Evolutionary conservation across 1,140 invertebrate species (phyloP), one percentile per base, ranked within the genome.

Genomic region (Globodera rostochiensis): DNA sequence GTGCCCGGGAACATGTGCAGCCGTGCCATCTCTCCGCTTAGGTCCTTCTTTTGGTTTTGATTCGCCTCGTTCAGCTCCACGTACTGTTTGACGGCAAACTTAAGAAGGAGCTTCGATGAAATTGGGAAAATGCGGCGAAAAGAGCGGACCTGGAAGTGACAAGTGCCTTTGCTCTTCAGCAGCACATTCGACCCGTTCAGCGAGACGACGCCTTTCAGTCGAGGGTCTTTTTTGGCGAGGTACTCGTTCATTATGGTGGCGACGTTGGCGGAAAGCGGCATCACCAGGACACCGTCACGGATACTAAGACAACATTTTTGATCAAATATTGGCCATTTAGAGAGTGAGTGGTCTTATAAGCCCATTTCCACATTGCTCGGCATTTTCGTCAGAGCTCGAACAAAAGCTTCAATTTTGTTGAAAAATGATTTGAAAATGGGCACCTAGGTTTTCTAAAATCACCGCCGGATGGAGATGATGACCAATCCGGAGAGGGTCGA

Each of bases 401-500:
- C 36, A 36, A 36, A 36, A 36, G 36, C 36, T 36, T 3, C 36
- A 36, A 75, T 53, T 46, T 45, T 19, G 25, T 53, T 80, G 57
- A 83, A 25, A 25, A 25, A 25, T 25, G 25, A 25, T 25, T 25
- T 46, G 47, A 84, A 86, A 83, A 21, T 80, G 45, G 71, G 7
- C 13, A 13, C 36, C 36, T 36, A 36, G 36, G 36, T 36, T 36
- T 7, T 9, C 13, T 25, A 50, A 45, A 80, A 88, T 64, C 64
- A 86, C 69, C 89, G 87, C 75, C 83, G 86, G 45, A 92, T 86
- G 8, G 86, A 85, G 13, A 92, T 90, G 9, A 89, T 82, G 7
- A 91, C 89, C 21, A 85, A 84, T 57, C 91, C 91, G 53, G 86
- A 84, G 6, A 92, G 83, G 57, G 84, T 85, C 21, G 91, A 91